Evolutionary conservation across 2,797 vertebrate species (phyloP).

Genomic region (Alca torda): DNA sequence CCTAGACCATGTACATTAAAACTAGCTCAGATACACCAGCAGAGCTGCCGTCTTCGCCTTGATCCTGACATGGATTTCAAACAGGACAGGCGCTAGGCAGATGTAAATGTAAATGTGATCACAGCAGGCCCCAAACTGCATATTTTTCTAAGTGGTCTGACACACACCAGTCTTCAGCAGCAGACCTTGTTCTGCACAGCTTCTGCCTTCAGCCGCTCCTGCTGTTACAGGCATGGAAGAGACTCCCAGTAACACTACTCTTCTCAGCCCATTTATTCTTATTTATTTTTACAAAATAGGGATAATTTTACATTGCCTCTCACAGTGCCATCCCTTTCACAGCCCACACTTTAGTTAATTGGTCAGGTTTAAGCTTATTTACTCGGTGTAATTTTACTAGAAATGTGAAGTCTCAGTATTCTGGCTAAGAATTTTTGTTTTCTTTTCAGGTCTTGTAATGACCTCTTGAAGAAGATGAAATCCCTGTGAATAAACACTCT

Average conservation of each 20-base stretch:
- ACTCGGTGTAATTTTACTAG: neutral
- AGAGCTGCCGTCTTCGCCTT: neutral
- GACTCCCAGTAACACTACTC: accelerated
- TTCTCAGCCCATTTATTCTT: neutral
- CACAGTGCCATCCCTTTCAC: neutral
- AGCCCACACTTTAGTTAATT: neutral
- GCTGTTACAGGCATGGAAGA: neutral
- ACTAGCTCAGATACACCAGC: neutral
- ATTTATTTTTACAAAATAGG: neutral
- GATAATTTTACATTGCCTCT: neutral
- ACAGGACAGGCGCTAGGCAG: neutral
- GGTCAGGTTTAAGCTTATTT: neutral
- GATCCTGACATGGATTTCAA: neutral
- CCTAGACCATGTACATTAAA: neutral
- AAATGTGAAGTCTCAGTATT: neutral
- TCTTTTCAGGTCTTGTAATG: neutral
- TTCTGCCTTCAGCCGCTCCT: neutral
- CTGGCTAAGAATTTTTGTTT: neutral
- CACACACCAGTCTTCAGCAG: neutral
- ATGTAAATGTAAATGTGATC: neutral
- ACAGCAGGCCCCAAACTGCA: neutral
- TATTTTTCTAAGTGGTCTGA: neutral
- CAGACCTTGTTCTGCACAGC: neutral
- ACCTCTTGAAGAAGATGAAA: neutral
- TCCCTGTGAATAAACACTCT: neutral